phyloP scores from a whole-genome alignment of 2,888 invertebrate genomes.

The Zygaena filipendulae region DNA sequence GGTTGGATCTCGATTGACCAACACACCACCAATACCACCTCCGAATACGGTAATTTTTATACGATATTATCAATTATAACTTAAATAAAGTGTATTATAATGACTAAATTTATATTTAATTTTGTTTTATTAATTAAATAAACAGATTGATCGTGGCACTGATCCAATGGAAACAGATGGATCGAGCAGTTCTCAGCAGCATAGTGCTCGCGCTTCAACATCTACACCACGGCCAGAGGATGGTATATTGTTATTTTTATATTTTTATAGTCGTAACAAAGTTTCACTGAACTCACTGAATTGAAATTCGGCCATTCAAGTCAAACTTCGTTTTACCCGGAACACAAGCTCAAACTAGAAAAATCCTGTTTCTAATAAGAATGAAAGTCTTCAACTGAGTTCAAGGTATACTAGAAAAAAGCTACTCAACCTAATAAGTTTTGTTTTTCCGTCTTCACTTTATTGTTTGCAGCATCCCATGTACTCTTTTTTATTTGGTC shows the following conservation, averaged over 20 bases:
- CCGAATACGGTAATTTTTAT: constrained; percentile 41
- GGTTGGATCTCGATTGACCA: constrained; percentile 51
- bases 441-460: no score
- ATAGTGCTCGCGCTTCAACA: constrained; percentile 21
- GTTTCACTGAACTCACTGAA: no score
- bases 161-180: constrained; percentile 75
- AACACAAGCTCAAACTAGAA: no score
- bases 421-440: no score
- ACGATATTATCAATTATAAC: constrained; percentile 15
- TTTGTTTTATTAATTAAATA: background rate
- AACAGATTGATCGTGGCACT: constrained; percentile 76
- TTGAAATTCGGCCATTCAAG: no score
- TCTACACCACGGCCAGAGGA: constrained; percentile 20
- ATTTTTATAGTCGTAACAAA: no score
- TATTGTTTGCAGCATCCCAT: no score
- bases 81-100: constrained; percentile 9
- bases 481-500: no score
- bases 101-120: constrained; percentile 4
- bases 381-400: no score
- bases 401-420: no score
- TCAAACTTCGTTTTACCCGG: no score
- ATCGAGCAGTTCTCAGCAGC: constrained; percentile 23
- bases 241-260: constrained; percentile 22
- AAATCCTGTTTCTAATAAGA: no score
- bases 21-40: constrained; percentile 43